phyloP scores from a whole-genome alignment of 2,113 vertebrate genomes.

The Eclectus roratus region DNA sequence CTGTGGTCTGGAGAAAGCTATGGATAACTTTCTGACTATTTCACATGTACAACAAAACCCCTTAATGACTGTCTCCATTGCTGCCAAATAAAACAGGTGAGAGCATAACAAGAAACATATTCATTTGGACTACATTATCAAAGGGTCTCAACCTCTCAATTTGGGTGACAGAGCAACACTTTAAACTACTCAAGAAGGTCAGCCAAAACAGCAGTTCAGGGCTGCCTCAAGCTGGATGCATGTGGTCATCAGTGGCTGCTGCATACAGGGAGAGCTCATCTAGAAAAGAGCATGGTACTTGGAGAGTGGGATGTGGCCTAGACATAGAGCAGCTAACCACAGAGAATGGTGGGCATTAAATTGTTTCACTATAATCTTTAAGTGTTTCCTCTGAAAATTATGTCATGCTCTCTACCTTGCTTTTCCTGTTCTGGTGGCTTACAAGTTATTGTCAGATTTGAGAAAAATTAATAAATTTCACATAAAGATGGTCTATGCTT shows the following conservation, averaged over 20 bases:
- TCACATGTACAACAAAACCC: background rate
- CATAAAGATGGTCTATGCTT: background rate
- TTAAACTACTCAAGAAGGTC: background rate
- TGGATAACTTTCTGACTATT: background rate
- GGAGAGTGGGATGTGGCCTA: background rate
- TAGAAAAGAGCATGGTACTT: background rate
- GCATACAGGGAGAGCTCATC: background rate
- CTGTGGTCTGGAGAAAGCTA: background rate
- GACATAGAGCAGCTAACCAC: background rate
- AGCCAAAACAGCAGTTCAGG: background rate
- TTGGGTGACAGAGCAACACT: background rate
- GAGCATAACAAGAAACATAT: background rate
- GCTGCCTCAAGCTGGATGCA: background rate
- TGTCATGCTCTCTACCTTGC: background rate
- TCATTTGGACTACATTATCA: background rate
- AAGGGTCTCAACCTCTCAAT: background rate
- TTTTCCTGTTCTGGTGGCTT: background rate
- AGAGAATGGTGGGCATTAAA: background rate
- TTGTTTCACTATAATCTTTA: background rate
- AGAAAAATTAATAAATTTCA: background rate
- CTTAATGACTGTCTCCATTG: background rate
- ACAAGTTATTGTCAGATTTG: background rate
- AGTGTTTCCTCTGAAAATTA: background rate
- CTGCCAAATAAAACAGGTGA: background rate
- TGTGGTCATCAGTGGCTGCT: background rate